A percentile compares a stretch with the other conserved stretches of the same genome.
Evolutionary conservation across 2,888 invertebrate genomes (phyloP).

Genomic region (Cyclophora albipunctata): DNA sequence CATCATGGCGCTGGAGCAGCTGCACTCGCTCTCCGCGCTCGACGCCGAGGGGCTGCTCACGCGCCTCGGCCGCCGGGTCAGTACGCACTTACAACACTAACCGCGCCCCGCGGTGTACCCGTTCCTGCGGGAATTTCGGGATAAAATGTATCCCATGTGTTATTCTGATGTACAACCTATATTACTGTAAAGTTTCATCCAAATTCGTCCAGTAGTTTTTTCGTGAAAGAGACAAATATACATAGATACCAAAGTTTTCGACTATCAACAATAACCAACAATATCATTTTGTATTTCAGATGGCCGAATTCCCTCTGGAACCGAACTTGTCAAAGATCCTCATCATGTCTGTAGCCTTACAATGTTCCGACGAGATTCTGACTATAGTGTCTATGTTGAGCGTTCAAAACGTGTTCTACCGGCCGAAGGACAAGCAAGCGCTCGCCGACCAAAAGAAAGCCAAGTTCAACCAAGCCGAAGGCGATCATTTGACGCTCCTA

Average conservation of each 20-base stretch:
- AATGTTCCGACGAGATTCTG: slow-evolving; percentile 98
- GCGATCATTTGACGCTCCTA: slow-evolving; percentile 97
- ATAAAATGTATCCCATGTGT: no score
- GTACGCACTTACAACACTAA: slow-evolving; percentile 1
- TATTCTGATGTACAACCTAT: no score
- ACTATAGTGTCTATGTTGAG: slow-evolving; percentile 99
- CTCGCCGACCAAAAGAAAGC: slow-evolving; percentile 99
- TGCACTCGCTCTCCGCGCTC: slow-evolving; percentile 96
- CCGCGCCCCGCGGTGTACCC: no score
- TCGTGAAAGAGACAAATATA: not conserved
- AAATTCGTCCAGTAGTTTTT: no score
- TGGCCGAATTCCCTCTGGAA: slow-evolving; percentile 99
- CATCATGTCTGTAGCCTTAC: slow-evolving; percentile 98
- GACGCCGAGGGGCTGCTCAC: slow-evolving; percentile 95
- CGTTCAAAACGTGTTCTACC: slow-evolving; percentile 96
- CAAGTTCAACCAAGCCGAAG: slow-evolving; percentile 99
- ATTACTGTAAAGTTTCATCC: no score
- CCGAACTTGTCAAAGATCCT: slow-evolving; percentile 98
- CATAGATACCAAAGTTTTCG: not conserved
- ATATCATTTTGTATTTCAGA: slow-evolving; percentile 65
- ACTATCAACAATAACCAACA: no score
- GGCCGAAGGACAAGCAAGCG: slow-evolving; percentile 96
- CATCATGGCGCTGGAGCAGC: slow-evolving; percentile 96
- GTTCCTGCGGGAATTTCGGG: no score
- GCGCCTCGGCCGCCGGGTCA: slow-evolving; percentile 83